Evolutionary conservation across 2,113 vertebrate genomes (phyloP).

Genomic region (Pangasianodon gigas): DNA sequence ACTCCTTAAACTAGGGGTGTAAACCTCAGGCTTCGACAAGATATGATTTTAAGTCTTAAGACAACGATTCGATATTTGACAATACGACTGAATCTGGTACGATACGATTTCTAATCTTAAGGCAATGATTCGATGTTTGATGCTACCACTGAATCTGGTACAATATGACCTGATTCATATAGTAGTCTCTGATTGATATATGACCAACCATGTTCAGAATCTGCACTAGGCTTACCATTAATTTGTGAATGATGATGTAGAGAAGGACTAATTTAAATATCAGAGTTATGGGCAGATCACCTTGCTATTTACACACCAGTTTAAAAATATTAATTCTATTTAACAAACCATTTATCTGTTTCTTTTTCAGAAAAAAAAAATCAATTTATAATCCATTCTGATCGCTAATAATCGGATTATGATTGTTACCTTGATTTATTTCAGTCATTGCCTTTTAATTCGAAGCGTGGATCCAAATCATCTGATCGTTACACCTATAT

Average conservation of each 20-base stretch:
- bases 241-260: neutral
- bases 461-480: neutral
- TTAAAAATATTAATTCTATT: neutral
- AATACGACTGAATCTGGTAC: neutral
- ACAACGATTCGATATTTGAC: neutral
- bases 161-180: neutral
- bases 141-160: neutral
- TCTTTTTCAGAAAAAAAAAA: neutral
- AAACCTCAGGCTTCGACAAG: no score
- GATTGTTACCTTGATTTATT: neutral
- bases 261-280: neutral
- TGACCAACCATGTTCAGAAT: neutral
- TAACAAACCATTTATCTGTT: neutral
- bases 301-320: neutral
- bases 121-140: neutral
- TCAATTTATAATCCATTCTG: neutral
- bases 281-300: neutral
- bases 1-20: neutral
- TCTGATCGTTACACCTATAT: neutral
- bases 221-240: neutral
- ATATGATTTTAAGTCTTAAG: no score
- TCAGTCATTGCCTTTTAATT: neutral
- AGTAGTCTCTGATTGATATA: neutral
- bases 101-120: neutral
- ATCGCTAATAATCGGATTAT: neutral